Evolutionary conservation across 2,113 vertebrate species (phyloP).

Genomic region (Electrona antarctica): DNA sequence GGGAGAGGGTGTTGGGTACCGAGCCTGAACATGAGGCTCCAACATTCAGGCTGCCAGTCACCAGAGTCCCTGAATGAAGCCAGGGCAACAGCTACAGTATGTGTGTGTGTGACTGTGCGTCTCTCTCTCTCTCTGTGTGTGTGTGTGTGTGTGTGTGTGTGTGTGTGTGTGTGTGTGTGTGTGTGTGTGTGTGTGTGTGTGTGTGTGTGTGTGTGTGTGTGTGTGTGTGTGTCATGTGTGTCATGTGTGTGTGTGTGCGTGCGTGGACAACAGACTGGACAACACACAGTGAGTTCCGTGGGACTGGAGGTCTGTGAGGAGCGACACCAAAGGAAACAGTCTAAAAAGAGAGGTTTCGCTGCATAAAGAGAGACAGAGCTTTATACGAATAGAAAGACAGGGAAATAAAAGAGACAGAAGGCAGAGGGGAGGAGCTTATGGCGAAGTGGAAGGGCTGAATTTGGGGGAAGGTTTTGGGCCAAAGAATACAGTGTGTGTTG

Average conservation of each 20-base stretch:
- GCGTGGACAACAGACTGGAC: slow-evolving; percentile 49
- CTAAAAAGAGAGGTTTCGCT: slow-evolving; percentile 49
- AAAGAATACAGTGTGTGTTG: slow-evolving; percentile 28
- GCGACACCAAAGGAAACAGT: slow-evolving; percentile 54
- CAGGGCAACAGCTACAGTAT: slow-evolving; percentile 51
- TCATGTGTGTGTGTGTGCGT: neutral
- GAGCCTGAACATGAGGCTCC: slow-evolving; percentile 68
- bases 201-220: too few relatives aligned
- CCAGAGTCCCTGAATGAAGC: slow-evolving; percentile 60
- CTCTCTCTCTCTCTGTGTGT: too few relatives aligned
- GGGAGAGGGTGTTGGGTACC: slow-evolving; percentile 40
- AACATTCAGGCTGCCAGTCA: slow-evolving; percentile 67
- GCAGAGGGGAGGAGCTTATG: slow-evolving; percentile 22
- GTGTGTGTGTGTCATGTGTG: too few relatives aligned
- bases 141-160: too few relatives aligned
- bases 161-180: too few relatives aligned
- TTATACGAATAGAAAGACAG: slow-evolving; percentile 17
- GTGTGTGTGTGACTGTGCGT: too few relatives aligned
- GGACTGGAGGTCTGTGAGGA: slow-evolving; percentile 41
- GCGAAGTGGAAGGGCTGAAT: slow-evolving; percentile 25
- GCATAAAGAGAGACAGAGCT: slow-evolving; percentile 10
- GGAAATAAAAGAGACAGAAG: slow-evolving; percentile 53
- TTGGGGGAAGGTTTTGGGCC: slow-evolving; percentile 26
- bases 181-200: too few relatives aligned
- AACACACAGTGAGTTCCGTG: slow-evolving; percentile 38